Percentiles rank a stretch among this genome's conserved stretches.
These are phyloP conservation scores for Frieseomelitta varia DNA, from an alignment of 1,140 invertebrate genomes.

Conservation along the genomic window DNA sequence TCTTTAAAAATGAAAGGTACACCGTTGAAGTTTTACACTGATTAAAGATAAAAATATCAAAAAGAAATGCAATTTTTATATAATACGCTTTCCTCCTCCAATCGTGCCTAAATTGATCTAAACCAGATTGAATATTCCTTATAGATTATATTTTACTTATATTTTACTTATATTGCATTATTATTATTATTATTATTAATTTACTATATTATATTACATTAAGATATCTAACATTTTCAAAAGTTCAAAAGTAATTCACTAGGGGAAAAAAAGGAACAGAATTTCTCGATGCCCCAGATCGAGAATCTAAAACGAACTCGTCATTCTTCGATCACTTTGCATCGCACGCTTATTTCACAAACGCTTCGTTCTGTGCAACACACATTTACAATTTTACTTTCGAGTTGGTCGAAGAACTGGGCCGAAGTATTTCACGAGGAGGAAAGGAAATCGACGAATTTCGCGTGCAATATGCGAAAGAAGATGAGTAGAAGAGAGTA, in stretches of 20 bases:
- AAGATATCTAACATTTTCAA: not conserved
- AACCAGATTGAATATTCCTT: not conserved
- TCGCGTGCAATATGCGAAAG: slow-evolving; percentile 19
- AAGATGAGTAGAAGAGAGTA: not conserved
- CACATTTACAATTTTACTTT: slow-evolving; percentile 13
- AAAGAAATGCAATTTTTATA: too few species aligned
- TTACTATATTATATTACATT: too few species aligned
- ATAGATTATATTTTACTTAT: not conserved
- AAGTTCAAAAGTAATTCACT: not conserved
- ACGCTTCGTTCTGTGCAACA: too few species aligned
- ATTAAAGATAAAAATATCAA: not conserved
- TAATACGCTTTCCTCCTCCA: too few species aligned
- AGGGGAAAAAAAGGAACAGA: too few species aligned
- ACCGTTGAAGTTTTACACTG: too few species aligned
- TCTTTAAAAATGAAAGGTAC: too few species aligned
- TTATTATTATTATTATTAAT: too few species aligned
- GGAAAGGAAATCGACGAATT: slow-evolving; percentile 29
- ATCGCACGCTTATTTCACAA: not conserved
- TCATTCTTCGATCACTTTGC: not conserved
- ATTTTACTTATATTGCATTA: too few species aligned
- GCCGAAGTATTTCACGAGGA: slow-evolving; percentile 17
- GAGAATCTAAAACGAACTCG: not conserved
- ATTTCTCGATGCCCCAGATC: not conserved
- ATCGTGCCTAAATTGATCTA: not conserved
- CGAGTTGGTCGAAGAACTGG: not conserved